Base-by-base conservation (phyloP, 53 echinoderm and acorn worm species). In the Patiria pectinifera region DNA sequence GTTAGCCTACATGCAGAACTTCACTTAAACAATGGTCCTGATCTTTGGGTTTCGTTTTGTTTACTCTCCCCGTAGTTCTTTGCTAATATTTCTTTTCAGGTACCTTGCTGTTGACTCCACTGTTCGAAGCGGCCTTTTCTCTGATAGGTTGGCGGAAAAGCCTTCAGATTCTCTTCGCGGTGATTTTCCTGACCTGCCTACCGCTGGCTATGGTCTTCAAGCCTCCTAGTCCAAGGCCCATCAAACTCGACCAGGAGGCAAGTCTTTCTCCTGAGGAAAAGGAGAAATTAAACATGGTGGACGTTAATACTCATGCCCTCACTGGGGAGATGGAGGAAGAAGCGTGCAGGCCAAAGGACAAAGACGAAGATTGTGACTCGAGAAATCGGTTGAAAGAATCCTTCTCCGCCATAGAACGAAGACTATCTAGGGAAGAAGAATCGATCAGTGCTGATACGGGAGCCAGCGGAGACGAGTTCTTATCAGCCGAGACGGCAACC, bases 161-260 rank as follows among this genome's bases (percentile, higher is more conserved):
- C 22, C 86, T 86, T 48, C 86, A 86, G 71, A 48, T 13, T 58
- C 25, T 74, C 18, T 47, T 53, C 1, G 26, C 23, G 8, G 86
- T 72, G 26, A 49, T 74, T 48, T 45, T 86, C 44, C 44, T 86
- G n/a, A 86, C 74, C 49, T 86, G 86, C 53, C 22, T 86, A 10
- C 86, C 86, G 13, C 86, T 86, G 2, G 71, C 86, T 3, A 11
- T 48, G 71, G 59, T 86, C 14, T 86, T 74, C 58, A 71, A 48
- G 14, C 86, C 59, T 3, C 86, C 86, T 6, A 35, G 8, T 26
- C 69, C 45, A 8, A 11, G 14, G 74, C 25, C 75, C 25, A 53
- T 22, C 10, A 86, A 25, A 22, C 49, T 53, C 21, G n/a, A 53
- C 23, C 72, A 75, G n/a, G 13, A 23, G 74, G 74, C 74, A 23